Evolutionary conservation across 2,113 vertebrate genomes (phyloP).

Genomic region (Pseudorhombus dupliciocellatus): DNA sequence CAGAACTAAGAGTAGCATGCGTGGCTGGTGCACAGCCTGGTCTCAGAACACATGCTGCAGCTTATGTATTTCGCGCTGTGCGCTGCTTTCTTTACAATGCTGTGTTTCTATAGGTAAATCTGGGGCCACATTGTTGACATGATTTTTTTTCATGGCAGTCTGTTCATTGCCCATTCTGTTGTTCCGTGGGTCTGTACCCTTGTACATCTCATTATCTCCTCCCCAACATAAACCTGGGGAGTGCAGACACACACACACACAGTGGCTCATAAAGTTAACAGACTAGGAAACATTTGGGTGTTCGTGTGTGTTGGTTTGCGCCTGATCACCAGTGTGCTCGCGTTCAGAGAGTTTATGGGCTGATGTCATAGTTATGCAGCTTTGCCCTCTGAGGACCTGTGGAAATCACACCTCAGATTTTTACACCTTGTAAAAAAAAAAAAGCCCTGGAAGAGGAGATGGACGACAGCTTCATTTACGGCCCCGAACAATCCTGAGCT

Average conservation of each 20-base stretch:
- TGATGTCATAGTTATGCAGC: slow-evolving; percentile 77
- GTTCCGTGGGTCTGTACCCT: slow-evolving; percentile 24
- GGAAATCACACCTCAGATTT: slow-evolving; percentile 72
- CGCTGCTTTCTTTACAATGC: not conserved
- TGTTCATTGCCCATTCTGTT: slow-evolving; percentile 5
- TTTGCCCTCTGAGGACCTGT: slow-evolving; percentile 59
- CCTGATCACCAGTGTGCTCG: not conserved
- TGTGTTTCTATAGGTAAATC: slow-evolving; percentile 1
- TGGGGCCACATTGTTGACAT: slow-evolving; percentile 9
- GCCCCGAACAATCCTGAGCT: slow-evolving; percentile 11
- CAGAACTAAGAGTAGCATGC: not conserved
- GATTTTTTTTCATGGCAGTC: not conserved
- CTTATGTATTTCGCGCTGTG: not conserved
- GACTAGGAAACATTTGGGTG: slow-evolving; percentile 30
- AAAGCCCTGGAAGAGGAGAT: slow-evolving; percentile 48
- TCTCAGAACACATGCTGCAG: not conserved
- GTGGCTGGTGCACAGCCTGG: not conserved
- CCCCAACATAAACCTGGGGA: slow-evolving; percentile 29
- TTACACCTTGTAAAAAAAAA: slow-evolving; percentile 52
- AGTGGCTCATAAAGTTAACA: slow-evolving; percentile 48
- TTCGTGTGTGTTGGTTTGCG: slow-evolving; percentile 35
- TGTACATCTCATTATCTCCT: slow-evolving; percentile 40
- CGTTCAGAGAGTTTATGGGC: slow-evolving; percentile 55
- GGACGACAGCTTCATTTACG: slow-evolving; percentile 64
- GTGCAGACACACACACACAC: slow-evolving; percentile 9